A percentile compares a stretch with the other conserved stretches of the same genome.
These are phyloP conservation scores for Podarcis cretensis DNA, from an alignment of 2,113 vertebrate genomes.

Conservation along the genomic window DNA sequence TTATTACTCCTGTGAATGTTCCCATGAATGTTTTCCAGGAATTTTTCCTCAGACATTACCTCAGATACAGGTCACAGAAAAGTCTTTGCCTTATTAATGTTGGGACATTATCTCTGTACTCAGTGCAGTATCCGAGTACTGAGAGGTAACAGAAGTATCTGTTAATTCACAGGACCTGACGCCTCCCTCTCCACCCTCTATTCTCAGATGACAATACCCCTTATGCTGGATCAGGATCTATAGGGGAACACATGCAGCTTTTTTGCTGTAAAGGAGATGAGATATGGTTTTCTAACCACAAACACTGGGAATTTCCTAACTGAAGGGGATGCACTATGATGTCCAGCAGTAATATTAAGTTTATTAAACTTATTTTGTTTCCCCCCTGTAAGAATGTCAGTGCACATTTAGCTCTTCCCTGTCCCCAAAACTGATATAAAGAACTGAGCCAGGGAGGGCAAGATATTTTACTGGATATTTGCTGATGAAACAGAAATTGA, in stretches of 20 bases:
- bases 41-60: background rate
- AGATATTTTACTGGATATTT: background rate
- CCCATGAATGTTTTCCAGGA: background rate
- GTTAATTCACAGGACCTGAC: background rate
- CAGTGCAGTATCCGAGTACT: background rate
- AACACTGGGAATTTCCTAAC: background rate
- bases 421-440: background rate
- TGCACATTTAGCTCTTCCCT: background rate
- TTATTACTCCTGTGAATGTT: background rate
- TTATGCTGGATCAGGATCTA: background rate
- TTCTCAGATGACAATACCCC: background rate
- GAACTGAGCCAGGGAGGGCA: background rate
- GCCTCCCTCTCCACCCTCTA: background rate
- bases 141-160: background rate
- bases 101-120: background rate
- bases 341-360: background rate
- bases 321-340: background rate
- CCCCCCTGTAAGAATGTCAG: background rate
- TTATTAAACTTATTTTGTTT: background rate
- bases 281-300: background rate
- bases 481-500: background rate
- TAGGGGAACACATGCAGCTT: background rate
- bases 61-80: background rate
- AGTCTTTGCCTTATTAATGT: background rate
- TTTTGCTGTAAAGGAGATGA: background rate